Base-by-base conservation (phyloP, 2,888 invertebrate genomes). In the Euproctis similis region DNA sequence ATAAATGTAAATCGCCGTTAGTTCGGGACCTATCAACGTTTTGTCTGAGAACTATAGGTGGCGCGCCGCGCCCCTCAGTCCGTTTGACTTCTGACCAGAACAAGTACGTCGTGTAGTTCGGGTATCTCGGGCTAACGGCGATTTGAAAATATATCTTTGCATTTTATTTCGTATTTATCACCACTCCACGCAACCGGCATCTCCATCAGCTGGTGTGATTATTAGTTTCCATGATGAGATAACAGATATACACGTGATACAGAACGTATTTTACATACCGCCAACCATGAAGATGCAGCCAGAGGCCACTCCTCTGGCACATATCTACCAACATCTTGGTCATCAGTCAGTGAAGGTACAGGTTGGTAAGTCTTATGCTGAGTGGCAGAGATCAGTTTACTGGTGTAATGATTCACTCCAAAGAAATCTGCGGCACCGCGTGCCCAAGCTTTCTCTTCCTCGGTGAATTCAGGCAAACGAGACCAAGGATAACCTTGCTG, bases 401-500 rank as follows among this genome's bases (percentile, higher is more conserved):
- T 61, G 0, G 89, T 87, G 55, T 93, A 93, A 30, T 89, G 87
- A 50, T 93, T 93, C 3, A 93, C 66, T 1, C 91, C 73, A 1
- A 74, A 59, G 55, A 75, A 78, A 35, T 77, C 78, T 0, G 53
- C 31, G 1, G 68, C 26, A 3, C 77, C 78, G 21, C 40, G 58
- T 1, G 65, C 58, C 2, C 61, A 53, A 1, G 40, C 35, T 2
- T 44, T 52, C 56, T 86, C 82, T 27, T 72, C 64, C 8, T 55
- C 45, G 1, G 77, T 72, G 35, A 85, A 82, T 6, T 47, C 46
- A 1, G 85, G 85, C 17, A 86, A 42, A 1, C 85, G 62, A 1
- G 86, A 85, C 14, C 55, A 36, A 0, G 54, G 33, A 34, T 61
- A 75, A 0, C 82, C 82, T 54, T 86, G 81, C 9, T 51, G 39